Percentiles rank a stretch among this genome's conserved stretches.
These are phyloP conservation scores for Zaprionus gabonicus DNA, from an alignment of 1,140 invertebrate genomes.

Conservation along the genomic window DNA sequence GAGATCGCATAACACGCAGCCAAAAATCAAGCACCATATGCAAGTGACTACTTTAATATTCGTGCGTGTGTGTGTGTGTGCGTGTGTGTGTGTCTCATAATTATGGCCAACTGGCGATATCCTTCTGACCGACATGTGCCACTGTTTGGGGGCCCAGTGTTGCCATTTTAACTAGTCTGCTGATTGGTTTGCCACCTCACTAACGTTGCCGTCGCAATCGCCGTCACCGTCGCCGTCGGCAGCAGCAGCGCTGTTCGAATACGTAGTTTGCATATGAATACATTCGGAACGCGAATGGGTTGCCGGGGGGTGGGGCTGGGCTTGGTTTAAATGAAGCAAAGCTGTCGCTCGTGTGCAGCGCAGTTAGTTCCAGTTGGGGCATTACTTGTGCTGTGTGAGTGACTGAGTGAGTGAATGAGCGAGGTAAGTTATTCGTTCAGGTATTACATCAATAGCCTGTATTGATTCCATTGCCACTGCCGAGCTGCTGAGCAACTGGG, in stretches of 20 bases:
- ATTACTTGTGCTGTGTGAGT: neutral
- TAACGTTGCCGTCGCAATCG: too few species aligned
- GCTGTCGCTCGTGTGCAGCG: neutral
- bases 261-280: neutral
- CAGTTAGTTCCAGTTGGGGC: neutral
- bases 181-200: slow-evolving; percentile 17
- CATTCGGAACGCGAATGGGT: too few species aligned
- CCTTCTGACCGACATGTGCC: slow-evolving; percentile 18
- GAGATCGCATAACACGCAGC: slow-evolving; percentile 55
- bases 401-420: too few species aligned
- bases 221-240: neutral
- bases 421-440: neutral
- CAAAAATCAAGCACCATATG: slow-evolving; percentile 73
- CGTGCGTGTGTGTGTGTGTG: neutral
- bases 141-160: slow-evolving; percentile 9
- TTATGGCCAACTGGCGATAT: slow-evolving; percentile 33
- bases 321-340: neutral
- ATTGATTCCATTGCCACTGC: slow-evolving; percentile 6
- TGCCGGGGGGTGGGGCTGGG: neutral
- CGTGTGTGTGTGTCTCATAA: slow-evolving; percentile 19
- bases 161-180: neutral
- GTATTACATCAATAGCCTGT: neutral
- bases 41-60: slow-evolving; percentile 10
- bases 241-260: slow-evolving; percentile 2
- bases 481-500: slow-evolving; percentile 20